Base-by-base conservation (phyloP, 2,888 invertebrate genomes). In the Dolichomitus sp. region DNA sequence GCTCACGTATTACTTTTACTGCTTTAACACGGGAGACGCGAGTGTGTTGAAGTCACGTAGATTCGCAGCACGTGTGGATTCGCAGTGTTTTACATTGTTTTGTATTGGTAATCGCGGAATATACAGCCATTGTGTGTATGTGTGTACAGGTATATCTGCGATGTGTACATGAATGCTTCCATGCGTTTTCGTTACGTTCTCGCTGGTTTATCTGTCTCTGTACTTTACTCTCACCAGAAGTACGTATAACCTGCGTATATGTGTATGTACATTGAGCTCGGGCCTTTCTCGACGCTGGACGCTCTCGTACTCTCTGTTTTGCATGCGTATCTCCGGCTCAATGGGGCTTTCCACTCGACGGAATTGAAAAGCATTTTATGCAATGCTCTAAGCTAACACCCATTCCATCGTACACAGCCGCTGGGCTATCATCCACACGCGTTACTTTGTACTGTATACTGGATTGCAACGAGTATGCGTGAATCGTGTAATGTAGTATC, bases 341-440 rank as follows among this genome's bases (percentile, higher is more conserved):
- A 90, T 89, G 86, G 89, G 85, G 88, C 80, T 91, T 91, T 91
- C 89, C 90, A 90, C 90, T 90, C 89, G 88, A 81, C 87, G 88
- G 87, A 90, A 91, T 90, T 90, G 91, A 91, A 91, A 91, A 89
- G 90, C 90, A 86, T 90, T 90, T 90, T 90, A 88, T 90, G 85
- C 87, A 81, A 82, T 84, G 84, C 83, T 79, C 81, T 77, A 66
- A 68, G 57, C 80, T 69, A 85, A 85, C 82, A 82, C 65, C 74
- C 68, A 45, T 75, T 61, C n/a, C 30, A 63, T 42, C 33, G 37
- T 19, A 23, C 63, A 57, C 57, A 14, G 30, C 45, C 12, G 63
- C 33, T 52, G 61, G 30, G 63, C 70, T 70, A 63, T 74, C 73
- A 23, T 33, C 52, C 52, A 52, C 72, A 42, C 61, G 80, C 54